Percentiles rank a stretch among this genome's conserved stretches.
phyloP scores from a whole-genome alignment of 2,113 vertebrate genomes.

The Poeciliopsis turrubarensis region DNA sequence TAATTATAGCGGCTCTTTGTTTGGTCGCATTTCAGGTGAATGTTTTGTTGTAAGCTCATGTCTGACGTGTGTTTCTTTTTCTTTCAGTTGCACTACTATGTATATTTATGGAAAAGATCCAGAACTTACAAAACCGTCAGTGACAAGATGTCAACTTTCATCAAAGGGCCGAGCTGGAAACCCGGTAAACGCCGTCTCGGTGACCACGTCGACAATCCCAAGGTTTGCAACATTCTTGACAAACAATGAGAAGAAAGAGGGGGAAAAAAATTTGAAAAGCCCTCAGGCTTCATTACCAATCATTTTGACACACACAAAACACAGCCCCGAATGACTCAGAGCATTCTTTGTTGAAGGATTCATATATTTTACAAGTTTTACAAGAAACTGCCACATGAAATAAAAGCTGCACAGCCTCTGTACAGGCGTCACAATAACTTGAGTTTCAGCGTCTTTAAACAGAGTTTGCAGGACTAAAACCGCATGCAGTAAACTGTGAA shows the following conservation, averaged over 20 bases:
- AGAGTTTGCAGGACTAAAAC: constrained; percentile 71
- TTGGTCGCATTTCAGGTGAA: constrained; percentile 28
- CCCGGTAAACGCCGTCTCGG: constrained; percentile 91
- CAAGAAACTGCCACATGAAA: constrained; percentile 72
- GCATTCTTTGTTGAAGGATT: constrained; percentile 67
- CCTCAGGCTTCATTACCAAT: constrained; percentile 27
- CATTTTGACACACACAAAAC: constrained; percentile 33
- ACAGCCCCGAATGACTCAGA: constrained; percentile 50
- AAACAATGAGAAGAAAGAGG: neutral
- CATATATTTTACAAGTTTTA: constrained; percentile 68
- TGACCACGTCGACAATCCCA: constrained; percentile 82
- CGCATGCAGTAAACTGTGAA: constrained; percentile 37
- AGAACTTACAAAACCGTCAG: constrained; percentile 78
- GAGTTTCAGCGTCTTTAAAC: constrained; percentile 74
- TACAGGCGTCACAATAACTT: constrained; percentile 76
- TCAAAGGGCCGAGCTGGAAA: constrained; percentile 92
- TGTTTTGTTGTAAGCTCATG: constrained; percentile 30
- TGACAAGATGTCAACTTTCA: constrained; percentile 87
- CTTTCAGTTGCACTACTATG: constrained; percentile 84
- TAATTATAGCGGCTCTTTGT: constrained; percentile 13
- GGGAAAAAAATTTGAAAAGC: neutral
- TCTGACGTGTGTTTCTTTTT: constrained; percentile 27
- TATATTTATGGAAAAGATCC: constrained; percentile 83
- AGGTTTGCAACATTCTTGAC: constrained; percentile 69
- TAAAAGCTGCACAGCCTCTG: constrained; percentile 70